These are phyloP conservation scores for Engraulis encrasicolus DNA, from an alignment of 2,113 vertebrate genomes.

Conservation along the genomic window DNA sequence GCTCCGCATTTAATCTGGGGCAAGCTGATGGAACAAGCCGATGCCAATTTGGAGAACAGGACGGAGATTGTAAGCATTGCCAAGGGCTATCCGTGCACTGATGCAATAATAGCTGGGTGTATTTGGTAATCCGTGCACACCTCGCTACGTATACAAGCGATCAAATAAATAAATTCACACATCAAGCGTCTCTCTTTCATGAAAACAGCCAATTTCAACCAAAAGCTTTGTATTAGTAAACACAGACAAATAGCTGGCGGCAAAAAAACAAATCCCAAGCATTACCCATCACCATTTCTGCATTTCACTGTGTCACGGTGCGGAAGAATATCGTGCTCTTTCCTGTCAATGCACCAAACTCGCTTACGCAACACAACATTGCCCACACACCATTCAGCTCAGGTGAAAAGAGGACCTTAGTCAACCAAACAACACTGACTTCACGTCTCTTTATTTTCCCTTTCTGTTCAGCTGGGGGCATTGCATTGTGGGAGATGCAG, in stretches of 20 bases:
- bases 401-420: not conserved
- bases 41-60: not conserved
- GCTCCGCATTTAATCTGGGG: not conserved
- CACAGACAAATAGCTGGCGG: not conserved
- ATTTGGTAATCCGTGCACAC: not conserved
- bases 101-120: not conserved
- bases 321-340: not conserved
- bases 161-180: not conserved
- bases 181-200: not conserved
- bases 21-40: not conserved
- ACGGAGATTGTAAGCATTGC: not conserved
- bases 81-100: not conserved
- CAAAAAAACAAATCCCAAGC: not conserved
- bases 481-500: constrained; percentile 40
- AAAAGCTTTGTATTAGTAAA: not conserved
- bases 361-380: constrained; percentile 1
- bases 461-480: constrained; percentile 40
- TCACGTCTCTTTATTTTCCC: too few species aligned
- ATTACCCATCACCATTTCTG: not conserved
- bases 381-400: not conserved
- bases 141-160: not conserved
- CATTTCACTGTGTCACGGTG: not conserved
- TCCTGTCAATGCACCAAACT: not conserved
- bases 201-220: not conserved
- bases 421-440: constrained; percentile 16